A percentile compares a stretch with the other conserved stretches of the same genome.
phyloP scores from a whole-genome alignment of 2,797 vertebrate species.

The Lacerta agilis region DNA sequence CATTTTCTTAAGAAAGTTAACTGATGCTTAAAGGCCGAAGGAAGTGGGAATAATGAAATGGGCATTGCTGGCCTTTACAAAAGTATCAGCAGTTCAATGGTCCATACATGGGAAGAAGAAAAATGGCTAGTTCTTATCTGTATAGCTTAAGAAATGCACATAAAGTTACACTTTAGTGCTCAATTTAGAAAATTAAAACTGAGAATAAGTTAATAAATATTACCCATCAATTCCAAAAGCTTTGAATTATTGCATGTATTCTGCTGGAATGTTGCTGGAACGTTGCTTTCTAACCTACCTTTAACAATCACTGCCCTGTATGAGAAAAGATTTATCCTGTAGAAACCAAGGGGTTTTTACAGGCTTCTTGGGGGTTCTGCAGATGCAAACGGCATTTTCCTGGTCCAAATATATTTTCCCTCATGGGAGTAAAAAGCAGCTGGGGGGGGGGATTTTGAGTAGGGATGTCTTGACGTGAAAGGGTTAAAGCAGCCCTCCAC shows the following conservation, averaged over 20 bases:
- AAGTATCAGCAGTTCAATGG: conserved; percentile 20
- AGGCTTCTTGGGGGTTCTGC: background rate
- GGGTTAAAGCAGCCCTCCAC: background rate
- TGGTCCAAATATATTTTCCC: background rate
- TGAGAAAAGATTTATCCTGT: background rate
- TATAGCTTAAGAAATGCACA: conserved; percentile 18
- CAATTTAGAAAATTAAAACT: background rate
- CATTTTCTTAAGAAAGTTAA: background rate
- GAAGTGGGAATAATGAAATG: conserved; percentile 24
- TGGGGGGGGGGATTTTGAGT: no score
- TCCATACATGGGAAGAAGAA: background rate
- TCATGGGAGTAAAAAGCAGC: background rate
- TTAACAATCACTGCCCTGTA: background rate
- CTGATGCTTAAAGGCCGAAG: background rate
- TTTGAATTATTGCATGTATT: background rate
- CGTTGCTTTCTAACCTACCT: background rate
- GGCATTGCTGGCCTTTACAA: conserved; percentile 12
- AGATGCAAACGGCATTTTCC: background rate
- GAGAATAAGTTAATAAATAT: background rate
- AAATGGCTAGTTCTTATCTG: background rate
- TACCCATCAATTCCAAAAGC: background rate
- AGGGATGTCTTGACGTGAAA: no score
- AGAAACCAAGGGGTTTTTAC: background rate
- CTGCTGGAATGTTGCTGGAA: background rate
- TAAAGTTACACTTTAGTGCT: background rate